Base-by-base conservation (phyloP, 2,888 invertebrate species). In the Cerastis rubricosa region DNA sequence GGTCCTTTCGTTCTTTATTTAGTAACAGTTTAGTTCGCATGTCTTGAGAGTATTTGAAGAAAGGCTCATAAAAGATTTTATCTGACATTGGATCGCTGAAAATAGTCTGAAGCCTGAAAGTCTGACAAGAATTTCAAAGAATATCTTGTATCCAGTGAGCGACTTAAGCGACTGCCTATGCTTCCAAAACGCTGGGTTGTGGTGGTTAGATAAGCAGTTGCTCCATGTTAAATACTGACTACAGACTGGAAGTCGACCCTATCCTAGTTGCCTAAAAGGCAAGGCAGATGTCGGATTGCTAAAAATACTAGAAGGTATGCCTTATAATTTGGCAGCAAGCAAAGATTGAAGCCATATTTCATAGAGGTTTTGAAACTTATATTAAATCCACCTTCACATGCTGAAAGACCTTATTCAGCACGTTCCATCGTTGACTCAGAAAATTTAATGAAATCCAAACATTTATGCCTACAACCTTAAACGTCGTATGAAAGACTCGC, bases 361-460 rank as follows among this genome's bases (percentile, higher is more conserved):
- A 35, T 54, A 64, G 45, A 74, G 29, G n/a, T 67, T 65, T 43
- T 59, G 1, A 70, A 45, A 74, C 43, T 66, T 45, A 25, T 54
- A 73, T 73, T 78, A 73, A 79, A 71, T 51, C 54, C n/a, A 70
- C 45, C 49, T 71, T 73, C 66, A 65, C 64, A n/a, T 84, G 72
- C 49, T 51, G 57, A 54, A 70, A 74, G 40, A 72, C 71, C 8
- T 64, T 67, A 67, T 67, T 78, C 66, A 74, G 71, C 63, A 78
- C 67, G 74, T 80, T 72, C 45, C 61, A 72, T 69, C 49, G 71
- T 84, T 86, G 76, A 72, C 85, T 80, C 70, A 67, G 54, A 76
- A 80, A 79, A 45, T 66, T 79, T 85, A 87, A 87, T 83, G 84
- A 78, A 74, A 87, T 85, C 69, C 78, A 83, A 85, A 85, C 76